Conservation (phyloP, 2,113 vertebrate species). For the Trochalopteron elliotii region DNA sequence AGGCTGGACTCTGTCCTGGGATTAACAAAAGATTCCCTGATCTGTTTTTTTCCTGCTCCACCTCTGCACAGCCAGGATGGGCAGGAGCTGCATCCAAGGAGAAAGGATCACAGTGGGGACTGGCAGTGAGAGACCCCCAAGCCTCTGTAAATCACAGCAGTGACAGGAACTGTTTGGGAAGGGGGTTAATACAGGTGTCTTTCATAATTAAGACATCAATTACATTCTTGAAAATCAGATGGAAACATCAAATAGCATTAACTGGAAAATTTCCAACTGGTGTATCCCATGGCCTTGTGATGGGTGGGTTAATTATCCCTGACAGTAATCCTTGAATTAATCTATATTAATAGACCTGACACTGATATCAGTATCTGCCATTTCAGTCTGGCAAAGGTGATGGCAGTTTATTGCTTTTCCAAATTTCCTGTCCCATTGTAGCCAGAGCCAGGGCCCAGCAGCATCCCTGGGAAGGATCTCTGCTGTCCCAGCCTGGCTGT, state of each 20-base stretch:
- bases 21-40: not conserved
- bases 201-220: slow-evolving; percentile 2
- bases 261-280: not conserved
- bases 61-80: not conserved
- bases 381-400: not conserved
- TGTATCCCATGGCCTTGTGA: not conserved
- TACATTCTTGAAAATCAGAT: not conserved
- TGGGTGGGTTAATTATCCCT: not conserved
- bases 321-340: too few relatives aligned
- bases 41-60: not conserved
- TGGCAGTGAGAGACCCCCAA: not conserved
- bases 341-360: not conserved
- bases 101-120: not conserved
- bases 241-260: not conserved
- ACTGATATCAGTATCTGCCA: not conserved
- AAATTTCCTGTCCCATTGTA: rapidly evolving
- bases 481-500: not conserved
- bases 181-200: not conserved
- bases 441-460: not conserved
- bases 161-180: not conserved
- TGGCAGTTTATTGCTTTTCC: not conserved
- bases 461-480: not conserved
- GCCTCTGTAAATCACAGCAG: not conserved
- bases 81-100: not conserved
- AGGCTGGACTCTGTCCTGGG: not conserved